Evolutionary conservation across 1,140 invertebrate species (phyloP).

Genomic region (Rhizoglyphus robini): DNA sequence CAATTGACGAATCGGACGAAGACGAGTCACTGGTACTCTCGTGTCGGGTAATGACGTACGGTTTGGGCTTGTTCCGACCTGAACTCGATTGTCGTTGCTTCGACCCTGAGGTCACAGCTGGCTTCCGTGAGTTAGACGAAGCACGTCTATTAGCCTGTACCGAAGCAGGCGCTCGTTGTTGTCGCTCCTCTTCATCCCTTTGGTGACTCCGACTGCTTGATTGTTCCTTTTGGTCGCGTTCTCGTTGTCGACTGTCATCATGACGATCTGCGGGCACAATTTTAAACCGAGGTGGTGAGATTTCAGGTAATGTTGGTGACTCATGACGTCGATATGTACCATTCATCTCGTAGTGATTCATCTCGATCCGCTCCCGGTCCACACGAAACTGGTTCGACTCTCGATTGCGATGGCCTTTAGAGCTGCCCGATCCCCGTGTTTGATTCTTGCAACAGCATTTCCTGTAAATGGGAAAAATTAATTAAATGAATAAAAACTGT

Average conservation of each 20-base stretch:
- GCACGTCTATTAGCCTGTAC: no score
- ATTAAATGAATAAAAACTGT: no score
- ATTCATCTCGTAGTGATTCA: not conserved
- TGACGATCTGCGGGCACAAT: not conserved
- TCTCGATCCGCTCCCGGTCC: not conserved
- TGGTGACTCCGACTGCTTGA: not conserved
- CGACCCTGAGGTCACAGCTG: no score
- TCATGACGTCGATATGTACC: not conserved
- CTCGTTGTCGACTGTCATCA: not conserved
- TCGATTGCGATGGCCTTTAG: no score
- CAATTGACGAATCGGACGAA: not conserved
- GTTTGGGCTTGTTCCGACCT: not conserved
- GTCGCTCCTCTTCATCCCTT: not conserved
- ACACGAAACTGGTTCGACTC: no score
- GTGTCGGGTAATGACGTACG: not conserved
- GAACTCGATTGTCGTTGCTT: not conserved
- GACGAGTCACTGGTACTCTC: not conserved
- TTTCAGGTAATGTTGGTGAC: not conserved
- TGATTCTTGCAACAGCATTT: no score
- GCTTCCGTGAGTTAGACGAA: no score
- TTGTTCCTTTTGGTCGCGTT: not conserved
- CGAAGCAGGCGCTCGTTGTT: no score
- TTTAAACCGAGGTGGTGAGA: not conserved
- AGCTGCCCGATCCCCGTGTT: no score
- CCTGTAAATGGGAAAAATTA: no score